Evolutionary conservation across 2,888 invertebrate species (phyloP).

Genomic region (Mythimna impura): DNA sequence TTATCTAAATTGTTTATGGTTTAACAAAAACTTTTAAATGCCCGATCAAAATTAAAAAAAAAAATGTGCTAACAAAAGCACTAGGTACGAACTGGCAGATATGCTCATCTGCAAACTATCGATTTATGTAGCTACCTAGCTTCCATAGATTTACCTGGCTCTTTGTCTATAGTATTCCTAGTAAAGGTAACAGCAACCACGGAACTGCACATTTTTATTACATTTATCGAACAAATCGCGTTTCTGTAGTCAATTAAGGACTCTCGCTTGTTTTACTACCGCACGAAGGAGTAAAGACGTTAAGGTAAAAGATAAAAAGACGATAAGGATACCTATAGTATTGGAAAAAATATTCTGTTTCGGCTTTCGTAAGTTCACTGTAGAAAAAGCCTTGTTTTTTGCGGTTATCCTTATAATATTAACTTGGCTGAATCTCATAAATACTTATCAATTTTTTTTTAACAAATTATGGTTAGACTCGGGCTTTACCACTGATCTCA

Average conservation of each 20-base stretch:
- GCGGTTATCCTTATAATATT: too few relatives aligned
- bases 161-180: background rate
- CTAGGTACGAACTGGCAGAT: too few relatives aligned
- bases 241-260: constrained; percentile 18
- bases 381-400: too few relatives aligned
- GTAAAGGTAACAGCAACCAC: constrained; percentile 2
- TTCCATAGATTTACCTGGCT: background rate
- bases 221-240: constrained; percentile 3
- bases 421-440: too few relatives aligned
- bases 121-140: too few relatives aligned
- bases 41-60: background rate
- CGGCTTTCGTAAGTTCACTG: too few relatives aligned
- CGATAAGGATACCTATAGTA: background rate
- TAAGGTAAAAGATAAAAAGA: constrained; percentile 2
- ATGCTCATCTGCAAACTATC: background rate
- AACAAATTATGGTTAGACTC: too few relatives aligned
- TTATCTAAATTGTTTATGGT: too few relatives aligned
- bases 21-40: too few relatives aligned
- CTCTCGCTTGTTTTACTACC: background rate
- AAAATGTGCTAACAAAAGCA: background rate
- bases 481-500: too few relatives aligned
- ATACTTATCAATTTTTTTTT: too few relatives aligned
- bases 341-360: background rate
- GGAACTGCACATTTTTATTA: constrained; percentile 5
- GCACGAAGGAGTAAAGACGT: constrained; percentile 16